A percentile compares a stretch with the other conserved stretches of the same genome.
phyloP scores from a whole-genome alignment of 2,113 vertebrate species.

The Antechinus flavipes region DNA sequence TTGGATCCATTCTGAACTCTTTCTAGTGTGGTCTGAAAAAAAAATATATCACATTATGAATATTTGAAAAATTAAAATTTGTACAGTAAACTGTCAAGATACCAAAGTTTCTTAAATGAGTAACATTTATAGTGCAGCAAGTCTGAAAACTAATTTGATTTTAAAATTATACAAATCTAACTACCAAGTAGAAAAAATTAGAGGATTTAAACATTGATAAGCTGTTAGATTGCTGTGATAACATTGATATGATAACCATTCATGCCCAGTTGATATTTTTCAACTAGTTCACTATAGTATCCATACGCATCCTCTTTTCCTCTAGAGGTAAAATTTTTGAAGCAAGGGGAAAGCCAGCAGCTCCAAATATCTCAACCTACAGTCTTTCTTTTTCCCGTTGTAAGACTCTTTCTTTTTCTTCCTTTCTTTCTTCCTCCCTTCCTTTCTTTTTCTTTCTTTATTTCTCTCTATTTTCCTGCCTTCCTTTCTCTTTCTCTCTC shows the following conservation, averaged over 20 bases:
- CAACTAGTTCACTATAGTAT: neutral
- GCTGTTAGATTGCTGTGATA: neutral
- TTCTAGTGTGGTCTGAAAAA: neutral
- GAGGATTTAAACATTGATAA: neutral
- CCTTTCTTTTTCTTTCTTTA: neutral
- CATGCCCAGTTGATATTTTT: too few species aligned
- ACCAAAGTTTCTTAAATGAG: neutral
- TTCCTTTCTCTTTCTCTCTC: too few species aligned
- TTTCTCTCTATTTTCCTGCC: too few species aligned
- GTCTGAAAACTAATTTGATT: neutral
- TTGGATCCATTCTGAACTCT: neutral
- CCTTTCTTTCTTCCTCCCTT: neutral
- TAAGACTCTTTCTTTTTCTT: conserved; percentile 8
- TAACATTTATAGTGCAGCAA: neutral
- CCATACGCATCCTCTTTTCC: neutral
- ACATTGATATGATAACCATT: neutral
- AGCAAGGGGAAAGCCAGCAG: neutral
- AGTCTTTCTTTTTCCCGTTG: neutral
- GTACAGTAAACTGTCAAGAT: neutral
- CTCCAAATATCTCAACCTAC: neutral
- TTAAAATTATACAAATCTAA: neutral
- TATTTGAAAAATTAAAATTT: neutral
- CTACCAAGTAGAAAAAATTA: neutral
- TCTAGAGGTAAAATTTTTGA: neutral
- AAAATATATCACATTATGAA: neutral